Evolutionary conservation across 2,797 vertebrate genomes (phyloP).

Genomic region (Lophotriccus pileatus): DNA sequence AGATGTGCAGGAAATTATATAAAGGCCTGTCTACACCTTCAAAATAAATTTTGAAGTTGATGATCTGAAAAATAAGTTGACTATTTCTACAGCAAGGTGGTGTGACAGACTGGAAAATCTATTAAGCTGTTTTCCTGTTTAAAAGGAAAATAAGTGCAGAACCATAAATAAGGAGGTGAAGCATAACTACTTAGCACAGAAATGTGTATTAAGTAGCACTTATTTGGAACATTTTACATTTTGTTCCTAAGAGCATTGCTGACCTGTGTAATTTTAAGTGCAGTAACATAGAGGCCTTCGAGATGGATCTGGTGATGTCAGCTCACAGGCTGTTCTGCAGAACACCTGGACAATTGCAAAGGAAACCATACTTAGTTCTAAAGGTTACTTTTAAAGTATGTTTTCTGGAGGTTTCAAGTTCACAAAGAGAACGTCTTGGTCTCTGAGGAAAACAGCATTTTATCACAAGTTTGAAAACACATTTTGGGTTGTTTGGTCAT

Average conservation of each 20-base stretch:
- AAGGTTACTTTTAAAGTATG: background rate
- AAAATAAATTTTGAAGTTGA: background rate
- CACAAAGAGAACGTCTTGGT: background rate
- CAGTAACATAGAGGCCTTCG: background rate
- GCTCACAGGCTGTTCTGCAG: background rate
- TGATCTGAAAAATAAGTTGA: background rate
- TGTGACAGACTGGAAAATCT: slow-evolving; percentile 10
- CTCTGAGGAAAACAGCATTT: background rate
- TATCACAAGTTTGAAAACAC: background rate
- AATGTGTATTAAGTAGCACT: background rate
- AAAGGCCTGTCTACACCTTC: background rate
- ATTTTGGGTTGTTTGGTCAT: background rate
- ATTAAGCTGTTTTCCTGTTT: slow-evolving; percentile 7
- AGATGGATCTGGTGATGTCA: background rate
- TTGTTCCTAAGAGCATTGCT: background rate
- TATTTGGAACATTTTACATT: background rate
- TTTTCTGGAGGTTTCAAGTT: background rate
- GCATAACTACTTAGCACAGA: background rate
- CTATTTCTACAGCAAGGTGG: background rate
- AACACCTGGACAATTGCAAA: background rate
- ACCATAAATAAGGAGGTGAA: background rate
- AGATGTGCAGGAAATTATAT: background rate
- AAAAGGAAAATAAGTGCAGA: slow-evolving; percentile 22
- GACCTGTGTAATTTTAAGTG: background rate
- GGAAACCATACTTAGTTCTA: background rate